Percentiles rank a stretch among this genome's conserved stretches.
Conservation (phyloP, 2,113 vertebrate species). For the Montifringilla adamsi region DNA sequence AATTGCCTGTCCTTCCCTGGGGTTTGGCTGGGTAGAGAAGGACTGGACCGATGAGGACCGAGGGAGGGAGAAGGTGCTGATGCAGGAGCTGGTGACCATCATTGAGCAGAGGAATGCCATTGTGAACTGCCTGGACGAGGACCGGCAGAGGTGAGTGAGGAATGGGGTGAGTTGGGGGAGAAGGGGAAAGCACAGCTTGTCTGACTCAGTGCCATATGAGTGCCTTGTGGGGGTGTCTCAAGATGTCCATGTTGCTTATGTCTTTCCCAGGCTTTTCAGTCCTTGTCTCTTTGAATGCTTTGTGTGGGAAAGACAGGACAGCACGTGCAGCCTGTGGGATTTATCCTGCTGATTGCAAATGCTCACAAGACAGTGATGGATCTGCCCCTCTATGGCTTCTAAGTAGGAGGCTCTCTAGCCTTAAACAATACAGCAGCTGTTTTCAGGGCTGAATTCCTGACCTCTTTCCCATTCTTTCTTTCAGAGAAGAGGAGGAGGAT, state of each 20-base stretch:
- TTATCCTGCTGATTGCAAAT: neutral
- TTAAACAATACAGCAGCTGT: neutral
- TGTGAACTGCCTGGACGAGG: constrained; percentile 87
- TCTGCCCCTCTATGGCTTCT: neutral
- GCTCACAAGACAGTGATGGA: neutral
- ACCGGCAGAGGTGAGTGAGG: constrained; percentile 86
- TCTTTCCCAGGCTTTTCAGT: neutral
- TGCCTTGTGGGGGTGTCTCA: neutral
- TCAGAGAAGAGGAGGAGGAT: constrained; percentile 87
- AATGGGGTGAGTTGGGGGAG: neutral
- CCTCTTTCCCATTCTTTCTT: constrained; percentile 49
- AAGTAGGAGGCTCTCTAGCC: neutral
- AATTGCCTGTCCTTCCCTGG: neutral
- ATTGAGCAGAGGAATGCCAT: constrained; percentile 92
- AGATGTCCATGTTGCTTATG: neutral
- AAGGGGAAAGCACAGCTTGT: neutral
- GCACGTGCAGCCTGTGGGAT: neutral
- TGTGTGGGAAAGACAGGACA: neutral
- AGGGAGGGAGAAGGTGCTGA: constrained; percentile 81
- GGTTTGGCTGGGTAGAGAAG: constrained; percentile 73
- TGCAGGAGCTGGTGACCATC: constrained; percentile 84
- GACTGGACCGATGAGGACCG: constrained; percentile 85
- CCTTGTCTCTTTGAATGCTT: neutral
- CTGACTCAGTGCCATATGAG: neutral
- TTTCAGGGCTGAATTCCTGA: neutral